Conservation (phyloP, 2,888 invertebrate genomes). For the Drosophila phalerata region DNA sequence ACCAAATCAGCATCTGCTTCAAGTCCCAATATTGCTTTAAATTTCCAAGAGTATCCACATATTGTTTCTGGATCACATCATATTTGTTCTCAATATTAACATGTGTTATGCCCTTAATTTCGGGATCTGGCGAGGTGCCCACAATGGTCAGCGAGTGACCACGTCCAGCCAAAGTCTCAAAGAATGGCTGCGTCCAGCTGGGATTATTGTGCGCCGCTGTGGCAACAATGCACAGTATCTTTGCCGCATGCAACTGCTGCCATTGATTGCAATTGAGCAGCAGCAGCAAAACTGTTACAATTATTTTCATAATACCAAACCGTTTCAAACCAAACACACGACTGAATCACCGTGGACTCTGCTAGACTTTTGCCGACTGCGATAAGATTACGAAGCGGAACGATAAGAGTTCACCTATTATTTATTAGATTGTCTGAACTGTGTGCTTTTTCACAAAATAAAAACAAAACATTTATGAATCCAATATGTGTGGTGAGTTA, state of each 20-base stretch:
- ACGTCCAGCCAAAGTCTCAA: slow-evolving; percentile 52
- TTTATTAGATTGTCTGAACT: neutral
- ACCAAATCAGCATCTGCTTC: slow-evolving; percentile 65
- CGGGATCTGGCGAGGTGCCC: slow-evolving; percentile 14
- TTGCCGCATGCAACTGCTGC: slow-evolving; percentile 45
- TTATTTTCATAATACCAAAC: slow-evolving; percentile 36
- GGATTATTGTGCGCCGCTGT: slow-evolving; percentile 63
- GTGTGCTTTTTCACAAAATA: slow-evolving; percentile 9
- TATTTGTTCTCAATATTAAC: slow-evolving; percentile 40
- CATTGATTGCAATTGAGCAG: slow-evolving; percentile 23
- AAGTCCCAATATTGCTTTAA: slow-evolving; percentile 33
- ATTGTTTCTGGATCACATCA: slow-evolving; percentile 57
- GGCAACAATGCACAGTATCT: slow-evolving; percentile 61
- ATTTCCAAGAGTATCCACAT: slow-evolving; percentile 1
- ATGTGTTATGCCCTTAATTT: slow-evolving; percentile 18
- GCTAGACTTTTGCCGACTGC: slow-evolving; percentile 8
- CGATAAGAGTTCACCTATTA: slow-evolving; percentile 8
- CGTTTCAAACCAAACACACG: slow-evolving; percentile 1
- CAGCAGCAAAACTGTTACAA: slow-evolving; percentile 20
- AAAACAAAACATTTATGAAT: slow-evolving; percentile 2
- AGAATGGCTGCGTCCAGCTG: slow-evolving; percentile 56
- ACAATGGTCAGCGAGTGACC: slow-evolving; percentile 59
- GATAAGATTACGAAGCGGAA: slow-evolving; percentile 31
- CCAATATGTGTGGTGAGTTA: neutral
- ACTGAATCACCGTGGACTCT: slow-evolving; percentile 50